phyloP scores from a whole-genome alignment of 2,888 invertebrate species.

The Eubasilissa splendida region DNA sequence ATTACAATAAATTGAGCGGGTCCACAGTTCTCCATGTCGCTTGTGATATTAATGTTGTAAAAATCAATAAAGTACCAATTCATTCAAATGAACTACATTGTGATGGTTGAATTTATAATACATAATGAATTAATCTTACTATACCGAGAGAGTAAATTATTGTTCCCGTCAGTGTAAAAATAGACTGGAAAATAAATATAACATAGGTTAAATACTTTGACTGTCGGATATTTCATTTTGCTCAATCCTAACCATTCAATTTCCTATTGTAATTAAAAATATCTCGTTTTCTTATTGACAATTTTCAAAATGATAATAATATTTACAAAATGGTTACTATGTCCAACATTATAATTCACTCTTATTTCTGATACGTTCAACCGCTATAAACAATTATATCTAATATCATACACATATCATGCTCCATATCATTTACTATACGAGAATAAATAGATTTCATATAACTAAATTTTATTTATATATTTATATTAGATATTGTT shows the following conservation, averaged over 20 bases:
- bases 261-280: conserved; percentile 58
- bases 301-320: conserved; percentile 44
- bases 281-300: conserved; percentile 54
- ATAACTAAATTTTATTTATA: conserved; percentile 59
- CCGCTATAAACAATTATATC: conserved; percentile 68
- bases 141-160: conserved; percentile 17
- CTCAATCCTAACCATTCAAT: conserved; percentile 50
- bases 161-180: conserved; percentile 31
- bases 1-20: conserved; percentile 49
- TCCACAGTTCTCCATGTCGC: conserved; percentile 27
- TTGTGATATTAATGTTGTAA: neutral
- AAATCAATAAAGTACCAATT: too few relatives aligned
- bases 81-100: neutral
- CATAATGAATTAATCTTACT: neutral
- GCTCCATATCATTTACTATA: conserved; percentile 56
- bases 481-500: conserved; percentile 62
- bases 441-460: conserved; percentile 59
- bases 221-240: conserved; percentile 16
- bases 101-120: neutral
- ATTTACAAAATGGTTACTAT: conserved; percentile 53
- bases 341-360: conserved; percentile 40
- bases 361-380: conserved; percentile 16
- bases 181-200: conserved; percentile 41
- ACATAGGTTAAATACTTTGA: neutral
- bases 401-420: conserved; percentile 65